A percentile compares a stretch with the other conserved stretches of the same genome.
These are phyloP conservation scores for Trogon surrucura DNA, from an alignment of 2,113 vertebrate species.

Conservation along the genomic window DNA sequence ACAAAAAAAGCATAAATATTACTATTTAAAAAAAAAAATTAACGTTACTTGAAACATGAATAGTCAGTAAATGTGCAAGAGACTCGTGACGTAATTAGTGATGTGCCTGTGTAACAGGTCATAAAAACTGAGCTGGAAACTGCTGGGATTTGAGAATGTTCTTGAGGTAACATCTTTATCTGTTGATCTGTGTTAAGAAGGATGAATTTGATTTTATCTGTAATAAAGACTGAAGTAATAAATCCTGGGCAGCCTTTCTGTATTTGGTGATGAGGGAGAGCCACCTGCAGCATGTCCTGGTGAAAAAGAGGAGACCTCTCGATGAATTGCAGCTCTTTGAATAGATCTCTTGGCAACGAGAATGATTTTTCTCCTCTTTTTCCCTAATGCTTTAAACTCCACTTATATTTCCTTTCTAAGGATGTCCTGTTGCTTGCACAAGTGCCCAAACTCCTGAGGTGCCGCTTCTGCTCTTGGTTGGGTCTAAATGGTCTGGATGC, in stretches of 20 bases:
- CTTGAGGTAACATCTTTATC: background rate
- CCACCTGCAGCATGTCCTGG: background rate
- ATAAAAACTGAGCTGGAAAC: background rate
- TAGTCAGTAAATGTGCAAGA: background rate
- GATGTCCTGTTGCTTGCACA: fast-evolving
- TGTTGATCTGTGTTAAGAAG: background rate
- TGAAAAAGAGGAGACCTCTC: background rate
- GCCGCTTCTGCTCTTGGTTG: background rate
- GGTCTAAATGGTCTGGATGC: background rate
- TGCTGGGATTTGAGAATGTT: background rate
- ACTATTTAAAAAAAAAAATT: background rate
- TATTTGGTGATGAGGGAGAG: background rate
- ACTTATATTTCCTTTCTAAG: background rate
- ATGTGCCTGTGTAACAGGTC: background rate
- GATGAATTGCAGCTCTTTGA: background rate
- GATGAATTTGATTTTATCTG: background rate
- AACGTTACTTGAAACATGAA: background rate
- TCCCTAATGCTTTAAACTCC: background rate
- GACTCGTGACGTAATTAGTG: background rate
- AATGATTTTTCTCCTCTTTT: background rate
- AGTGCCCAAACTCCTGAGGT: background rate
- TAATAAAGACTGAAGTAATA: background rate
- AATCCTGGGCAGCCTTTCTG: background rate
- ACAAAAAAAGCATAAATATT: background rate
- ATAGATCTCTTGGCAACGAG: background rate